phyloP scores from a whole-genome alignment of 2,113 vertebrate species.

The Coreoperca whiteheadi region DNA sequence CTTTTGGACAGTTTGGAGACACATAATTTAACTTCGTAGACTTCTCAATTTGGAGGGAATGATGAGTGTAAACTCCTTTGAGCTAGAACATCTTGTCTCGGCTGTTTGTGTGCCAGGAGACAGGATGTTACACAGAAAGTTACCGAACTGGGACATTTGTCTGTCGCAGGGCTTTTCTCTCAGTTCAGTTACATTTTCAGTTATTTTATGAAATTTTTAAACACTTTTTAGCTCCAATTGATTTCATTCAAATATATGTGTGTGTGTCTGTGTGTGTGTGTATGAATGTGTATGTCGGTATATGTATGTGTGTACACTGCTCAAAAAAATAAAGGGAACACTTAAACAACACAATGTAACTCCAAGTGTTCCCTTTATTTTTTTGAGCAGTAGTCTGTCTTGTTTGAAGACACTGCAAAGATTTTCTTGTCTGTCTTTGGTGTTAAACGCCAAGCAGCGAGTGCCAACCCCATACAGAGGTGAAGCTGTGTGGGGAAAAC shows the following conservation, averaged over 20 bases:
- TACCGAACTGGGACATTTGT: slow-evolving; percentile 13
- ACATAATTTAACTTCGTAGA: slow-evolving; percentile 20
- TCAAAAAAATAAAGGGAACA: no score
- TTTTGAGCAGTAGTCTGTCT: no score
- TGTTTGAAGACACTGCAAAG: not conserved
- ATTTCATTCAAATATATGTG: not conserved
- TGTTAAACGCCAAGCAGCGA: slow-evolving; percentile 13
- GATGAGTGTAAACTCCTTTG: slow-evolving; percentile 24
- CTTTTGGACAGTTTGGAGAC: slow-evolving; percentile 12
- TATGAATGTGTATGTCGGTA: no score
- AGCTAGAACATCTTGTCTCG: slow-evolving; percentile 32
- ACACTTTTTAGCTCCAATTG: not conserved
- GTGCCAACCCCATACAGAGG: not conserved
- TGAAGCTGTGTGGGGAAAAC: slow-evolving; percentile 23
- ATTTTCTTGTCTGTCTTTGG: slow-evolving; percentile 20
- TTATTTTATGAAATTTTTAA: not conserved
- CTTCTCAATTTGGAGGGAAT: slow-evolving; percentile 26
- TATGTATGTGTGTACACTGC: no score
- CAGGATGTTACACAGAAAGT: slow-evolving; percentile 16
- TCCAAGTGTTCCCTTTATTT: no score
- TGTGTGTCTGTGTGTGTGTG: no score
- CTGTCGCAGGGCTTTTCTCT: not conserved
- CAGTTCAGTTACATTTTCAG: not conserved
- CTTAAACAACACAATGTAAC: no score
- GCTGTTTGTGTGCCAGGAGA: slow-evolving; percentile 30